phyloP scores from a whole-genome alignment of 2,888 invertebrate genomes.

The Sphaerophoria rueppellii region DNA sequence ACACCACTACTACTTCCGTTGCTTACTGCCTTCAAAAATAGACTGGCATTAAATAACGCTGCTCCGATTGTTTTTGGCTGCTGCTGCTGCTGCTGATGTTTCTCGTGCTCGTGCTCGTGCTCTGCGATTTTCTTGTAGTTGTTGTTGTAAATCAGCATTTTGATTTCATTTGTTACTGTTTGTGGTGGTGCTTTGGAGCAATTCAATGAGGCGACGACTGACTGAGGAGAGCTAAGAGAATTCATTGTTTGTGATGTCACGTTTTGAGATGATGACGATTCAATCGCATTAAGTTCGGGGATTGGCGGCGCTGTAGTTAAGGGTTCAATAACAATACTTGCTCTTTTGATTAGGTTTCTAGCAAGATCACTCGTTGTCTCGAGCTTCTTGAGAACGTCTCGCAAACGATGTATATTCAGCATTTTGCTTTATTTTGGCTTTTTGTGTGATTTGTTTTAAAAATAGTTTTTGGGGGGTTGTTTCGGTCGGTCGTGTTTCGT shows the following conservation, averaged over 20 bases:
- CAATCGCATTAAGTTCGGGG: slow-evolving; percentile 69
- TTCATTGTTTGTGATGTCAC: slow-evolving; percentile 74
- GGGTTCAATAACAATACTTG: slow-evolving; percentile 54
- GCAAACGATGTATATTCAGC: slow-evolving; percentile 63
- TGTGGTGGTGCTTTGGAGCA: slow-evolving; percentile 67
- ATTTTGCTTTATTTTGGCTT: slow-evolving; percentile 24
- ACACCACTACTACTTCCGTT: slow-evolving; percentile 47
- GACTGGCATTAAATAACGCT: slow-evolving; percentile 69
- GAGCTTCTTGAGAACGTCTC: slow-evolving; percentile 67
- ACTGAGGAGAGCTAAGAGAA: slow-evolving; percentile 57
- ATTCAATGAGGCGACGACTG: slow-evolving; percentile 75
- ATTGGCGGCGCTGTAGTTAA: slow-evolving; percentile 45
- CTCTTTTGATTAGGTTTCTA: slow-evolving; percentile 75
- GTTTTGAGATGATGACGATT: slow-evolving; percentile 60
- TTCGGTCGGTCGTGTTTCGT: background rate
- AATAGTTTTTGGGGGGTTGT: slow-evolving; percentile 32
- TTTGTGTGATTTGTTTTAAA: background rate
- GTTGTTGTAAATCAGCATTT: slow-evolving; percentile 25
- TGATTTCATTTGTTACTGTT: slow-evolving; percentile 54
- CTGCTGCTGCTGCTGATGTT: slow-evolving; percentile 41
- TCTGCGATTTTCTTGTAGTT: slow-evolving; percentile 26
- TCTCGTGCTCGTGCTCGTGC: slow-evolving; percentile 26
- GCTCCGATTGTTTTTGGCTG: slow-evolving; percentile 73
- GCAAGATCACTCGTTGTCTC: slow-evolving; percentile 75
- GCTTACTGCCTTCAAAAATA: slow-evolving; percentile 65